Evolutionary conservation across 2,113 vertebrate genomes (phyloP), one percentile per base, ranked within the genome.

Genomic region (Tragelaphus strepsiceros): DNA sequence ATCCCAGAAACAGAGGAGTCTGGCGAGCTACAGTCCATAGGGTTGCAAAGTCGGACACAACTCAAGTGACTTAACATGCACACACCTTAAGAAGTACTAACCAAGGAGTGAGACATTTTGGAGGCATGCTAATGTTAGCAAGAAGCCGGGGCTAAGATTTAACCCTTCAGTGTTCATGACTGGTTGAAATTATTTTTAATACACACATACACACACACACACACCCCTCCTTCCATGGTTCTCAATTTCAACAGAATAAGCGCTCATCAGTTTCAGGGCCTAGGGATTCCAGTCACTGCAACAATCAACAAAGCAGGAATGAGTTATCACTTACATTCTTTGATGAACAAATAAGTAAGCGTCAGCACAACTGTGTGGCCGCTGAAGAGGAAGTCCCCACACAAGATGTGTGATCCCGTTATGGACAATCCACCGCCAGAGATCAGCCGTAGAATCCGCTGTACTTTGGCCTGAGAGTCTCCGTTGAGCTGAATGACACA

Each of bases 361-460:
- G 99, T 99, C 97, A 99, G 99, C 94, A 99, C 98, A 89, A 99
- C 99, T 0, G 99, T 99, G 98, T 99, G 99, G 39, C 99, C 99
- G 6, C 99, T 99, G 97, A 99, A 99, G 53, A 99, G 99, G 97
- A 99, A 99, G 98, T 99, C 99, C 97, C 99, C 99, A 6, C 99
- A 99, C 90, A 99, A 95, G 98, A 99, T 99, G 94, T 99, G 99
- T 0, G 99, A 99, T 86, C 99, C 99, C 2, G 99, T 99, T 94
- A 99, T 99, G 96, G 99, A 99, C 8, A 99, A 95, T 7, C 99
- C 99, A 10, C 99, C 99, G 0, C 99, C 99, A 6, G 99, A 99
- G 98, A 99, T 99, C 97, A 99, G 97, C 90, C 98, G 99, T 84
- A 99, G 98, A 91, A 99, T 99, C 80, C 99, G 99, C 84, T 99